Conservation (phyloP, 2,797 vertebrate species). For the Fratercula arctica region DNA sequence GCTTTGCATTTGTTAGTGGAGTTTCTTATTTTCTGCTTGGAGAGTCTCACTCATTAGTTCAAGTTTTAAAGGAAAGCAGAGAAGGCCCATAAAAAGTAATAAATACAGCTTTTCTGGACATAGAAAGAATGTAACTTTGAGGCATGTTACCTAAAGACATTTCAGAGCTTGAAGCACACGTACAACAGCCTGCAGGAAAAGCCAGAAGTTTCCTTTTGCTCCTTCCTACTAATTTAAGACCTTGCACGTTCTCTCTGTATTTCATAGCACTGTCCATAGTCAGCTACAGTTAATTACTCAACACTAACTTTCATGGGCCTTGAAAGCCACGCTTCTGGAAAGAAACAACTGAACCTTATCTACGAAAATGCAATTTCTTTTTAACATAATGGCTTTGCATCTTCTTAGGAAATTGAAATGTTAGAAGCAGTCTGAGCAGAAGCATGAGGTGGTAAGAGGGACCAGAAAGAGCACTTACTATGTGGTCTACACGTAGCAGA, state of each 20-base stretch:
- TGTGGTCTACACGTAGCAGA: accelerated
- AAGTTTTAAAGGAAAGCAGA: background rate
- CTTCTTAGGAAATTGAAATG: background rate
- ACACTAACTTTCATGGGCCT: background rate
- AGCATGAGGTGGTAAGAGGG: background rate
- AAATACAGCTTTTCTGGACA: background rate
- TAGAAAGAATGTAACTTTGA: background rate
- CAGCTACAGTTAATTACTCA: background rate
- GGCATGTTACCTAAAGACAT: background rate
- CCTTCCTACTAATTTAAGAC: background rate
- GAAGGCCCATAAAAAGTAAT: background rate
- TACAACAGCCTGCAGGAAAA: background rate
- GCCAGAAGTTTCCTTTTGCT: background rate
- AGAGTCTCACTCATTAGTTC: background rate
- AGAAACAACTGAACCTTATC: background rate
- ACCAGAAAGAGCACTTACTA: background rate
- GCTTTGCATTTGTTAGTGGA: background rate
- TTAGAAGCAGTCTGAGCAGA: background rate
- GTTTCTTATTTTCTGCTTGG: background rate
- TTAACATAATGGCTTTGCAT: background rate
- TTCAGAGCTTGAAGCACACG: background rate
- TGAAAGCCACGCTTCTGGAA: background rate
- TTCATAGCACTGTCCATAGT: background rate
- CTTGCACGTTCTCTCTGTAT: background rate
- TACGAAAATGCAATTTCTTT: background rate